Evolutionary conservation across 2,888 invertebrate genomes (phyloP), one percentile per base, ranked within the genome.

Genomic region (Epistrophe eligans): DNA sequence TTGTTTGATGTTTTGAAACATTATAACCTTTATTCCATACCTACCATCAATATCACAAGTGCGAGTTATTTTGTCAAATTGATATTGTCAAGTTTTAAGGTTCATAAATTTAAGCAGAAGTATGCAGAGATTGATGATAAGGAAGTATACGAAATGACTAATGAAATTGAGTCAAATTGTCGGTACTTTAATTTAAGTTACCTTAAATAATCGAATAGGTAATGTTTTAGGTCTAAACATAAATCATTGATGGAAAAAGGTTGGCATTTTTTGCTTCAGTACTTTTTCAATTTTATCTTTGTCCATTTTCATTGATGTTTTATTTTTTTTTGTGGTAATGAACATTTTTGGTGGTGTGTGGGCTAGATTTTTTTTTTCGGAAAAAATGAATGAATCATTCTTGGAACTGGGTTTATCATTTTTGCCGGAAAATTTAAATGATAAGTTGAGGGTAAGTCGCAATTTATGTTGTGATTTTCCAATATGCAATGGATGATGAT

Each of bases 11-110:
- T 74, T 58, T 60, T 19, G 45, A 74, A 70, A 60, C 80, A 45
- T 70, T 24, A 24, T 45, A 45, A 55, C 70, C 70, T 67, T 52
- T 24, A 35, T 32, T 9, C 35, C 19, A 24, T 17, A 48, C 19
- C 6, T 4, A 35, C 9, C n/a, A 58, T 5, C n/a, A 58, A 73
- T 66, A 13, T 6, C n/a, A 50, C 50, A 73, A 73, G 73, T 79
- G 83, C 45, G 45, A 64, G 74, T 74, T 74, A 74, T 79, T 74
- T 79, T 74, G 70, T 84, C 83, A 79, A 64, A 10, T 48, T 70
- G 79, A 79, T 64, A 70, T 55, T 70, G 24, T 70, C 55, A 70
- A 55, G 55, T 28, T 9, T 28, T 40, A 40, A 70, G 67, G 55
- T 35, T 35, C 38, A 55, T 70, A 70, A 79, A 83, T 79, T 79